Evolutionary conservation across 1,140 invertebrate species (phyloP), one percentile per base, ranked within the genome.

Genomic region (Penaeus vannamei): DNA sequence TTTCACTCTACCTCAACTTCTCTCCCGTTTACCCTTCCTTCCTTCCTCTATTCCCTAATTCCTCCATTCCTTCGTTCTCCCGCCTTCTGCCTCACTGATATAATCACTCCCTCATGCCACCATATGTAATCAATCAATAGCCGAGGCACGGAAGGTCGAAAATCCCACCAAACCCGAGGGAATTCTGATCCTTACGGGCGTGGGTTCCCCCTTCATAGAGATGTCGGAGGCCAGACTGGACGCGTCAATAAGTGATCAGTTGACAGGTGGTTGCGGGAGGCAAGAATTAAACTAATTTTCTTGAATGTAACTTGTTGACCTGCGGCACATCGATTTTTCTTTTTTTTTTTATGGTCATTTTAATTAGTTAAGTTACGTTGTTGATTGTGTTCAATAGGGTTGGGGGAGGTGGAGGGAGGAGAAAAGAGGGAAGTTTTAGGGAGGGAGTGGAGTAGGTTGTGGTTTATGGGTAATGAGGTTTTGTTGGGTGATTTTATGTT

Each of bases 161-260:
- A 72, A 72, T 72, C 69, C 20, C 19, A 23, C 14, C 4, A 23
- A 72, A 17, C 14, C n/a, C 20, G 26, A 1, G 7, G n/a, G 69
- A 26, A 72, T 72, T n/a, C 12, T 23, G 26, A 5, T 1, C 69
- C 69, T 72, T 72, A 72, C 1, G 20, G 66, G 66, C 66, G 20
- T 10, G 23, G 66, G 29, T n/a, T n/a, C 36, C 46, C 46, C 46
- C 46, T 53, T 53, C 46, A 53, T 53, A 53, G 46, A 53, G 46
- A 36, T 5, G 20, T 19, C 69, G 14, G n/a, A 4, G n/a, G 32
- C 66, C 69, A 76, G 29, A 76, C 69, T 76, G 69, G 69, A 12
- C 69, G 29, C 69, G 29, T 76, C 69, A 76, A 76, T 76, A 76
- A 76, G 36, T 76, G 26, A 76, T 76, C 69, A 29, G 69, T 20